Evolutionary conservation across 2,113 vertebrate genomes (phyloP), one percentile per base, ranked within the genome.

Genomic region (Microcebus murinus): DNA sequence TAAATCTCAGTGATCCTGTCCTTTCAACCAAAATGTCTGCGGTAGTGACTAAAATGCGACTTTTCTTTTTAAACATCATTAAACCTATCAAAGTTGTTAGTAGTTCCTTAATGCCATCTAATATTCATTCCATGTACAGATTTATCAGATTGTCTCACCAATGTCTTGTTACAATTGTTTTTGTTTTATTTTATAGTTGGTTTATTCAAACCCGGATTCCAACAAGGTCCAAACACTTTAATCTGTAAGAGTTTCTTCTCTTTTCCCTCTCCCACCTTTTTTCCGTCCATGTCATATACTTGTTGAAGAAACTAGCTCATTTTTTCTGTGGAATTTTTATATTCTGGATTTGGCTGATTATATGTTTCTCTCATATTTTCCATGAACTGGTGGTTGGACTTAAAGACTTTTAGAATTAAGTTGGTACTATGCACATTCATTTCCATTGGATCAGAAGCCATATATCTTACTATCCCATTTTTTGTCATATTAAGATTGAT

Each of bases 271-370:
- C 59, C 1, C n/a, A 3, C 29, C 55, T 8, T 39, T 81, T 79
- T 94, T 42, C 6, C 29, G 79, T 73, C 36, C 7, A 0, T 89
- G 31, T 76, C 48, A 39, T 84, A 92, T 94, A 61, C 76, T 92
- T 71, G 21, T 77, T 89, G 52, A 90, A 89, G 77, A 90, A 74
- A 59, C 11, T 36, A 12, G 55, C 2, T 89, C 6, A 50, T 96
- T 96, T 96, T 89, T 84, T 50, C 29, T 67, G 1, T 90, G 45
- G 42, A 73, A 45, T 95, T 81, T 95, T 39, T 52, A 77, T 93
- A 83, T 82, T 96, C 67, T 79, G 59, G 18, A 73, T 86, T 73
- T 95, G 45, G 27, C 39, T 63, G 14, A 50, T 90, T 61, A 36
- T 1, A 4, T 82, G 20, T 94, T 94, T 27, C 45, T 79, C 31